These are phyloP conservation scores for Pyrrhia umbra DNA, from an alignment of 2,888 invertebrate genomes.

Conservation along the genomic window DNA sequence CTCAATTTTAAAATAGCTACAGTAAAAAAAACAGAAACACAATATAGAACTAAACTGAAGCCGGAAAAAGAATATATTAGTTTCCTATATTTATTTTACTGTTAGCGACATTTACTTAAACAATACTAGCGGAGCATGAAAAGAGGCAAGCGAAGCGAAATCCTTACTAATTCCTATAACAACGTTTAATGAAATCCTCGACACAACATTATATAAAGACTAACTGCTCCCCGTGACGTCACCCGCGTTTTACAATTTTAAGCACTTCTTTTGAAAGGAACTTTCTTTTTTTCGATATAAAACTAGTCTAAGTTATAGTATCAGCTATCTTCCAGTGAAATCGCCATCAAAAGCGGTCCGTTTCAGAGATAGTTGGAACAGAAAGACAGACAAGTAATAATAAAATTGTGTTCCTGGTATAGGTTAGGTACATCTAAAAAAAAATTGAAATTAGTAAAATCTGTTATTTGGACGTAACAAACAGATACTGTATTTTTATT, in stretches of 20 bases:
- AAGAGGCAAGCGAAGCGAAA: constrained; percentile 35
- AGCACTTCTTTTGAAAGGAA: too few relatives aligned
- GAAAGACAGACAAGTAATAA: too few relatives aligned
- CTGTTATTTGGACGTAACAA: background rate
- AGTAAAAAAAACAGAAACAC: background rate
- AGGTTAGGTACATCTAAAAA: too few relatives aligned
- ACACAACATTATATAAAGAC: constrained; percentile 44
- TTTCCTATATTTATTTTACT: constrained; percentile 43
- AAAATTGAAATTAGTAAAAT: background rate
- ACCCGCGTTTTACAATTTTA: background rate
- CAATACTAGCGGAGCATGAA: constrained; percentile 40
- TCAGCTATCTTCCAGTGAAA: too few relatives aligned
- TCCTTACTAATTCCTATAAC: constrained; percentile 53
- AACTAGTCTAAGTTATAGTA: too few relatives aligned
- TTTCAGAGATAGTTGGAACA: too few relatives aligned
- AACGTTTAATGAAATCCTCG: constrained; percentile 51
- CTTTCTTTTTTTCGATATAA: too few relatives aligned
- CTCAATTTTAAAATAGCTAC: background rate
- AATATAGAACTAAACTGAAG: constrained; percentile 10
- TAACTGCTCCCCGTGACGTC: background rate
- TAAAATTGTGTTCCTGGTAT: too few relatives aligned
- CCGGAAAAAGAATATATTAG: constrained; percentile 33
- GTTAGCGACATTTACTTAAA: constrained; percentile 38
- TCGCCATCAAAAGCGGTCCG: too few relatives aligned
- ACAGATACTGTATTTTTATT: background rate